A percentile compares a stretch with the other conserved stretches of the same genome.
These are phyloP conservation scores for Tetanocera ferruginea DNA, from an alignment of 2,888 invertebrate genomes.

Conservation along the genomic window DNA sequence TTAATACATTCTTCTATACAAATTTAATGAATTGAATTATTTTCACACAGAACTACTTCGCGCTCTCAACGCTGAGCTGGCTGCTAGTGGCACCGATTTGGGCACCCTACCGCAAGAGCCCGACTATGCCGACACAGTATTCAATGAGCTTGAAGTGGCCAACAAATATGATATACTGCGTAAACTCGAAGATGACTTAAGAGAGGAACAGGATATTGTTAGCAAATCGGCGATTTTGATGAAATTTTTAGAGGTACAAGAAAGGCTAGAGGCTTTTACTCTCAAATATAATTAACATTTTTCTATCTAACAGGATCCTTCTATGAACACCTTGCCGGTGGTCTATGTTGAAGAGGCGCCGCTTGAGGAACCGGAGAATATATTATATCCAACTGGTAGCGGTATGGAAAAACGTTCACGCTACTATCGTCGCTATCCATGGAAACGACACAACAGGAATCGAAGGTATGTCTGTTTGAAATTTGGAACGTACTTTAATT, in stretches of 20 bases:
- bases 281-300: neutral
- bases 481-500: no score
- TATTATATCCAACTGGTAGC: slow-evolving; percentile 46
- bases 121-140: slow-evolving; percentile 63
- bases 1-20: no score
- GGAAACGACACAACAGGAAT: slow-evolving; percentile 74
- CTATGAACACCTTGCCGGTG: slow-evolving; percentile 64
- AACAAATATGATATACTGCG: slow-evolving; percentile 64
- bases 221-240: slow-evolving; percentile 67
- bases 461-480: slow-evolving; percentile 59
- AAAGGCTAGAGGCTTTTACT: neutral
- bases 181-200: slow-evolving; percentile 65
- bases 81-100: slow-evolving; percentile 51
- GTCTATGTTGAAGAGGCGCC: slow-evolving; percentile 63
- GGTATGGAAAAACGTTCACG: slow-evolving; percentile 71
- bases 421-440: slow-evolving; percentile 75
- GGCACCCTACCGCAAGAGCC: slow-evolving; percentile 53
- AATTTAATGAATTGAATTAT: no score
- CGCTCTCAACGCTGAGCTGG: slow-evolving; percentile 61
- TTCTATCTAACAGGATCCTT: slow-evolving; percentile 60
- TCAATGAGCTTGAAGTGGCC: slow-evolving; percentile 62
- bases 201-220: slow-evolving; percentile 67
- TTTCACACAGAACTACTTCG: slow-evolving; percentile 64
- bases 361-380: slow-evolving; percentile 49
- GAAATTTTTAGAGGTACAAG: slow-evolving; percentile 67